phyloP scores from a whole-genome alignment of 2,113 vertebrate species.

The Ornithorhynchus anatinus region DNA sequence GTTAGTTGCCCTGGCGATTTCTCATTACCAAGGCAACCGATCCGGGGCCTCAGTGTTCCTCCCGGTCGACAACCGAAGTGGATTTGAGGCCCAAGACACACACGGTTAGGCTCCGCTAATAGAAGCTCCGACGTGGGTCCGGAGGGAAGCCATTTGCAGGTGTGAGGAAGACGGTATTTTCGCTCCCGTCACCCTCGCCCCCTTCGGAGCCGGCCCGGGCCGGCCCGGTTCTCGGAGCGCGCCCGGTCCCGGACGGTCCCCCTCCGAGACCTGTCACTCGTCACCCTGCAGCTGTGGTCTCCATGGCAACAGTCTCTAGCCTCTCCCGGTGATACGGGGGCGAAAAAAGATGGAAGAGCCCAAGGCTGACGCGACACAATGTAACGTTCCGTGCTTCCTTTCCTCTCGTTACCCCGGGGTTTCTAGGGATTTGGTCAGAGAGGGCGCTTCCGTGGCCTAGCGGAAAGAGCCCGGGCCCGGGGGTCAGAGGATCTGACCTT shows the following conservation, averaged over 20 bases:
- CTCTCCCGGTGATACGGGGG: background rate
- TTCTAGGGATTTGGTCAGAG: slow-evolving; percentile 32
- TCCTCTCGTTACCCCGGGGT: slow-evolving; percentile 31
- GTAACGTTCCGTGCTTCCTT: slow-evolving; percentile 1
- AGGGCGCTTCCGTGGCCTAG: no score
- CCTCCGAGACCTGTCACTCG: slow-evolving; percentile 52
- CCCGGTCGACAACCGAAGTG: slow-evolving; percentile 60
- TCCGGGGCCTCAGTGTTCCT: slow-evolving; percentile 53
- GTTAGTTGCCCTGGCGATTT: slow-evolving; percentile 50
- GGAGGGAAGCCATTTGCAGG: slow-evolving; percentile 33
- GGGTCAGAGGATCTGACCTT: no score
- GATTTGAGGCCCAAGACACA: slow-evolving; percentile 40
- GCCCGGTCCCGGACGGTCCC: slow-evolving; percentile 41
- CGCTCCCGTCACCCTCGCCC: no score
- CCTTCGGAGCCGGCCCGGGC: no score
- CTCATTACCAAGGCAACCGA: slow-evolving; percentile 60
- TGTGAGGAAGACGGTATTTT: no score
- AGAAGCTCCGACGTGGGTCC: slow-evolving; percentile 19
- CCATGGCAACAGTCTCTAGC: slow-evolving; percentile 55
- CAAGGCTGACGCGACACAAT: slow-evolving; percentile 8
- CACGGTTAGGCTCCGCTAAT: slow-evolving; percentile 43
- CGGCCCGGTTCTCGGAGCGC: slow-evolving; percentile 39
- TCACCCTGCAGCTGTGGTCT: slow-evolving; percentile 48
- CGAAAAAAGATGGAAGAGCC: background rate
- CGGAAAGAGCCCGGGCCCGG: no score